Evolutionary conservation across 92 coral and sea anemone genomes (phyloP).

Genomic region (Zoanthus solanderi): DNA sequence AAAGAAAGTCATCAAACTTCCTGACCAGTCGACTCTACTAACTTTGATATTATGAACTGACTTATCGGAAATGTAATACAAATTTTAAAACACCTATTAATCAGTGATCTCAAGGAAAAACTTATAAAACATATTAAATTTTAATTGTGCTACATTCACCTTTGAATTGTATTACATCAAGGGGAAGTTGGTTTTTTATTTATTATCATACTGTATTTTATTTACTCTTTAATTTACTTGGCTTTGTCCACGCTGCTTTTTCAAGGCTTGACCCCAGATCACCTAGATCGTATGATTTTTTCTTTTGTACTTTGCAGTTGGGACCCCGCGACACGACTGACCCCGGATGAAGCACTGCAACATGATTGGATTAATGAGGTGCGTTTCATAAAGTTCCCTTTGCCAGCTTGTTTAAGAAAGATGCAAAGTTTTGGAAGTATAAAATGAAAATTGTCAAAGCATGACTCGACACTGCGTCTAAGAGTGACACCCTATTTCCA

Average conservation of each 20-base stretch:
- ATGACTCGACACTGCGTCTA: not conserved
- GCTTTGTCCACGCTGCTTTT: not conserved
- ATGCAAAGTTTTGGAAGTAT: not conserved
- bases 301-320: conserved; percentile 65
- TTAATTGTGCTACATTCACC: too few relatives aligned
- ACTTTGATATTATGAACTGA: too few relatives aligned
- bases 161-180: too few relatives aligned
- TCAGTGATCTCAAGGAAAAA: too few relatives aligned
- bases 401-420: not conserved
- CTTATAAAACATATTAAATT: too few relatives aligned
- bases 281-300: not conserved
- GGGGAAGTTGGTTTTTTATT: too few relatives aligned
- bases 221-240: too few relatives aligned
- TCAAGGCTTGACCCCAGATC: not conserved
- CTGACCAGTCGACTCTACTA: too few relatives aligned
- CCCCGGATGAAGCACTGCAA: conserved; percentile 94
- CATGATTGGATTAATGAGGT: conserved; percentile 97
- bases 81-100: too few relatives aligned
- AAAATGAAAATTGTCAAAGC: not conserved
- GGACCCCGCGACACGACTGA: conserved; percentile 90
- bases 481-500: not conserved
- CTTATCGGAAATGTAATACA: too few relatives aligned
- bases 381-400: not conserved
- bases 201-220: too few relatives aligned
- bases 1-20: too few relatives aligned